phyloP scores from a whole-genome alignment of 53 echinoderm and acorn worm genomes.

The Arbacia lixula region DNA sequence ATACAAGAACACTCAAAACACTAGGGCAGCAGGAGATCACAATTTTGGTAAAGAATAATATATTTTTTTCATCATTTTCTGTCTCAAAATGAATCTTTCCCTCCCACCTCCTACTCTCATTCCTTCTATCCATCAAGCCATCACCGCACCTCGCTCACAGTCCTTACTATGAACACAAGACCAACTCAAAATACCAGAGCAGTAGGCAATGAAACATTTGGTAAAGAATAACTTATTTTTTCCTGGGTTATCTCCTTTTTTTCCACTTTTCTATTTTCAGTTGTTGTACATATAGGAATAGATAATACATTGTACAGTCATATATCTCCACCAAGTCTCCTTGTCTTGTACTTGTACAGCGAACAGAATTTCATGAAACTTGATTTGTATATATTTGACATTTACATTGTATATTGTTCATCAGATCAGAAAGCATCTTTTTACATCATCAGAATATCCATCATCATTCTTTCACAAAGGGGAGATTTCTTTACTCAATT shows the following conservation, averaged over 20 bases:
- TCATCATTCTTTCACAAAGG: no score
- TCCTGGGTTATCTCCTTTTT: conserved; percentile 64
- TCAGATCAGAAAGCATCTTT: not conserved
- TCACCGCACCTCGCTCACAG: not conserved
- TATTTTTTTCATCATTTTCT: no score
- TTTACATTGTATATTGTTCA: conserved; percentile 1
- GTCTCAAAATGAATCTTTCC: no score
- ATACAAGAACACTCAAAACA: no score
- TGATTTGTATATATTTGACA: conserved; percentile 15
- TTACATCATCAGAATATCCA: not conserved
- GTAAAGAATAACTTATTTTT: conserved; percentile 82
- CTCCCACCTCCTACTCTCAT: no score
- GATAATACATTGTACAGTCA: conserved; percentile 31
- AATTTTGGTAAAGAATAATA: no score
- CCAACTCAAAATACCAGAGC: not conserved
- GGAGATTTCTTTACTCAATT: no score
- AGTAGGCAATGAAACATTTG: not conserved
- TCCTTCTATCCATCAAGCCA: not conserved
- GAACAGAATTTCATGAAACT: conserved; percentile 16
- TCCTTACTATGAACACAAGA: not conserved
- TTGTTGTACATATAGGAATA: conserved; percentile 35
- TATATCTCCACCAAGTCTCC: conserved; percentile 24
- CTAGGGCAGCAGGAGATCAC: no score
- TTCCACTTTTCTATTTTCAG: conserved; percentile 38
- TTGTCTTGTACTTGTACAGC: conserved; percentile 7